Evolutionary conservation across 2,888 invertebrate genomes (phyloP), one percentile per base, ranked within the genome.

Genomic region (Eulithis testata): DNA sequence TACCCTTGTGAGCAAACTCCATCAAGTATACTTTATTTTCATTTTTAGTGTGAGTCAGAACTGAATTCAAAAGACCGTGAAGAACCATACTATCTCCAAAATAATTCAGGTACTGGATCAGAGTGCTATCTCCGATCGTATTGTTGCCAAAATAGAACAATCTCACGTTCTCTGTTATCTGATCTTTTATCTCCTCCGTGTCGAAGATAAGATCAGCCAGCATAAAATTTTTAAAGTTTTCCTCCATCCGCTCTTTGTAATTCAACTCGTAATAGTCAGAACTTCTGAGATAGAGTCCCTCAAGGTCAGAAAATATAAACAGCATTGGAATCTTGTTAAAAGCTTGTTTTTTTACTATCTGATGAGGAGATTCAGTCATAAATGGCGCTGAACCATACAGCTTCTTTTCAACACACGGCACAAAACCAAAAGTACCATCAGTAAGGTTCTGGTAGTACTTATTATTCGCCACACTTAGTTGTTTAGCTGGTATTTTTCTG

Each of bases 381-480:
- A 82, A 73, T 0, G 76, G 61, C n/a, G 73, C 64, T 3, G 55
- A 61, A 0, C 68, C 66, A 7, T 56, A 59, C 4, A 74, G 5
- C 31, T 69, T 68, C 27, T 60, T 76, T 45, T 84, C 82, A 1
- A 82, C 54, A 55, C 84, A 83, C 1, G 83, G 83, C 0, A 73
- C 79, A 12, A 83, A 83, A 0, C 82, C 84, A 59, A 79, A 76
- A 1, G 74, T 76, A 0, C 81, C 81, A 58, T 80, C 79, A 9
- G 72, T 77, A 4, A 78, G 60, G 56, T 73, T 73, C n/a, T 73
- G 72, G 12, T 79, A 80, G 37, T 73, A 77, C 21, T 76, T 68
- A 55, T 66, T 70, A 57, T 76, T 82, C 0, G 53, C 47, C 44
- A 31, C 37, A 45, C 66, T 79, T n/a, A 83, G 47, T 54, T 65